Evolutionary conservation across 1,140 invertebrate species (phyloP).

Genomic region (Pseudachorutes palmiensis): DNA sequence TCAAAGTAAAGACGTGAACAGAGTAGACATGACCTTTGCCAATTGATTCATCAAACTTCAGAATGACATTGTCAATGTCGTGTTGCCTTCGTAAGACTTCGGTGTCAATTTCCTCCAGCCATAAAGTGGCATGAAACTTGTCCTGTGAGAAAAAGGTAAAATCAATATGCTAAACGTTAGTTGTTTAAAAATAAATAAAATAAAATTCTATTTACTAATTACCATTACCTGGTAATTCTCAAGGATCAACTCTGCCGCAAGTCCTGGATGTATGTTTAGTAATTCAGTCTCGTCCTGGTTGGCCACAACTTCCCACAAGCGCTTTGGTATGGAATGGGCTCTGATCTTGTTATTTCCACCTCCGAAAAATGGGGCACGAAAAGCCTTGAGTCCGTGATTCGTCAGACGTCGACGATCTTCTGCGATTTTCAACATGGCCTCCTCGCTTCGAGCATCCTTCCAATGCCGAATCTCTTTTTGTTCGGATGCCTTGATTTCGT

Average conservation of each 20-base stretch:
- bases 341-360: slow-evolving; percentile 38
- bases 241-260: neutral
- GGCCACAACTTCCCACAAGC: slow-evolving; percentile 33
- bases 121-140: slow-evolving; percentile 60
- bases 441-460: neutral
- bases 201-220: slow-evolving; percentile 41
- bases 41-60: slow-evolving; percentile 52
- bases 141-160: slow-evolving; percentile 45
- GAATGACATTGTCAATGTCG: slow-evolving; percentile 56
- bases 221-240: slow-evolving; percentile 13
- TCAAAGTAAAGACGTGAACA: slow-evolving; percentile 66
- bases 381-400: slow-evolving; percentile 8
- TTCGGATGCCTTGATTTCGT: neutral
- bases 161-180: slow-evolving; percentile 48
- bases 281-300: slow-evolving; percentile 19
- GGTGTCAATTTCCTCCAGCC: slow-evolving; percentile 64
- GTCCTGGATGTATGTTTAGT: slow-evolving; percentile 1
- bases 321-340: slow-evolving; percentile 40
- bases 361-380: slow-evolving; percentile 34
- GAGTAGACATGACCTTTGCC: too few relatives aligned
- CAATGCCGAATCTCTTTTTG: neutral
- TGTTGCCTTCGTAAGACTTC: slow-evolving; percentile 58
- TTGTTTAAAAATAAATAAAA: slow-evolving; percentile 43
- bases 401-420: neutral
- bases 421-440: neutral